Percentiles rank a stretch among this genome's conserved stretches.
Conservation (phyloP, 2,797 vertebrate genomes). For the Ctenochaetus hawaiiensis region DNA sequence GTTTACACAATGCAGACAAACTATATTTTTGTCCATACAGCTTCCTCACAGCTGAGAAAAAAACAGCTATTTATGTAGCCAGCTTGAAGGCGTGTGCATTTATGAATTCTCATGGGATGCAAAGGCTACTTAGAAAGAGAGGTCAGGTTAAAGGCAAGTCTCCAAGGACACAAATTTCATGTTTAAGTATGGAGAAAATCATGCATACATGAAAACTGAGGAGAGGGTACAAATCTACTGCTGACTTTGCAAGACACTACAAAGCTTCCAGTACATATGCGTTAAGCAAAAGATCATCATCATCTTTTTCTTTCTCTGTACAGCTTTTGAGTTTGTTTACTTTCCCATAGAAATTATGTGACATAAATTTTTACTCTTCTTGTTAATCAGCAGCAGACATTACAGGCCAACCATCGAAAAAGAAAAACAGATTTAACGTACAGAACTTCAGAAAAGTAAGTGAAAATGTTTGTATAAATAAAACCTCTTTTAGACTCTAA, state of each 20-base stretch:
- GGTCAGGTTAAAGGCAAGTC: conserved; percentile 44
- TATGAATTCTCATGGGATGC: conserved; percentile 30
- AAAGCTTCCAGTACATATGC: neutral
- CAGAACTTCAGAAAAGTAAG: neutral
- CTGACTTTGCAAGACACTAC: conserved; percentile 9
- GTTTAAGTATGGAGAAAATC: conserved; percentile 26
- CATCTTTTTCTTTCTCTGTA: neutral
- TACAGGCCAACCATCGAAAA: neutral
- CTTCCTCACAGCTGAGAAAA: conserved; percentile 24
- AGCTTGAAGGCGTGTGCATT: conserved; percentile 19
- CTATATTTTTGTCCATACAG: conserved; percentile 17
- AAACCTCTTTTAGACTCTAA: neutral
- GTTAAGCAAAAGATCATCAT: neutral
- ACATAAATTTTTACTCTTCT: neutral
- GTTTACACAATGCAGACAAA: conserved; percentile 33
- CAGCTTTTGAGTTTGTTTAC: conserved; percentile 4
- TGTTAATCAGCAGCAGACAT: neutral
- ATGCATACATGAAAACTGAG: conserved; percentile 33
- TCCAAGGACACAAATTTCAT: conserved; percentile 30
- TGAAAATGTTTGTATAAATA: neutral
- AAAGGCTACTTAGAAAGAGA: conserved; percentile 41
- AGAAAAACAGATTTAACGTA: neutral
- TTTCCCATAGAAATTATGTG: too few species aligned
- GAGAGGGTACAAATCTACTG: conserved; percentile 1
- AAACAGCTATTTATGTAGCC: conserved; percentile 24